Base-by-base conservation (phyloP, 2,797 vertebrate genomes). In the Oreochromis grahami region DNA sequence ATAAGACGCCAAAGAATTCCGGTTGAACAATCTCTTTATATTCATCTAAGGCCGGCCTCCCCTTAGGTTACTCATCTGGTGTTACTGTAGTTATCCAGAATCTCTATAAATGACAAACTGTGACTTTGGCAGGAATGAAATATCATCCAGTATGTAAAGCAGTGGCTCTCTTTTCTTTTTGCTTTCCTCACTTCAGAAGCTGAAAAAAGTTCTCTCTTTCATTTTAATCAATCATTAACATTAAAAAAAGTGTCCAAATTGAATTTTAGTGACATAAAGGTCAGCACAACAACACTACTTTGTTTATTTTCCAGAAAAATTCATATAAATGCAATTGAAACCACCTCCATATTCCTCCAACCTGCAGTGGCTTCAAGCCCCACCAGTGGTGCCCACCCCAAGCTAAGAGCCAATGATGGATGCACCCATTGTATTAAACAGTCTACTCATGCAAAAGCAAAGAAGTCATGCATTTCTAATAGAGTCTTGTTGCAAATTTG, bases 21-120 rank as follows among this genome's bases (percentile, higher is more conserved):
- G 21, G 51, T 80, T 82, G 72, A 86, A 74, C 50, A 76, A 77
- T 78, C 32, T 76, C 55, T 81, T 87, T 86, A 87, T 77, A 74
- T 70, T 84, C 78, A 82, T 79, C 76, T 29, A 24, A 78, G 56
- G 78, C 45, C 41, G 19, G 43, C 88, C 53, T 85, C 45, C 80
- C 79, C 81, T 70, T 7, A 74, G 82, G 87, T 84, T 58, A 85
- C 82, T 63, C 72, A 45, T 63, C 17, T 65, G 65, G 76, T 80
- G 50, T 68, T 65, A 45, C 76, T 45, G 50, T 72, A 36, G 80
- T 55, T 45, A 70, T 70, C 65, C 51, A n/a, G 29, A 24, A 76
- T 63, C n/a, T 56, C 29, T 78, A 14, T n/a, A 76, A 86, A 82
- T 85, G 84, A 85, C 34, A 63, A 83, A 83, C 60, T 34, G 36